Evolutionary conservation across 2,888 invertebrate genomes (phyloP).

Genomic region (Heteromyza rotundicornis): DNA sequence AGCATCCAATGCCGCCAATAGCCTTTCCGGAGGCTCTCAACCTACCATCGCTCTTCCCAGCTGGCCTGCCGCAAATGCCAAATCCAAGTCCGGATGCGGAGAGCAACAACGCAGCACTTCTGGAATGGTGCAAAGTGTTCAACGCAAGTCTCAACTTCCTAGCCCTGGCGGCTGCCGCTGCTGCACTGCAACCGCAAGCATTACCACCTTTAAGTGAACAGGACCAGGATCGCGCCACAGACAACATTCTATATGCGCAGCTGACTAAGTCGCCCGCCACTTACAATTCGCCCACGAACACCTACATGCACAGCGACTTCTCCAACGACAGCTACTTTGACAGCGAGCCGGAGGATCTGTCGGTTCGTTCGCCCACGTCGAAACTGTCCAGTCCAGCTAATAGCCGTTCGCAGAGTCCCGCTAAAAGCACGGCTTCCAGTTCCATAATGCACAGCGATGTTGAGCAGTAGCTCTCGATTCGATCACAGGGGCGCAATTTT

Average conservation of each 20-base stretch:
- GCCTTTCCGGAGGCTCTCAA: slow-evolving; percentile 10
- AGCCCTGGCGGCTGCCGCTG: slow-evolving; percentile 49
- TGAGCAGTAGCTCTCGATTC: slow-evolving; percentile 36
- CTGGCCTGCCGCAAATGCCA: slow-evolving; percentile 21
- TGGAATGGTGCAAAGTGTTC: slow-evolving; percentile 78
- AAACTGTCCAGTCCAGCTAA: slow-evolving; percentile 42
- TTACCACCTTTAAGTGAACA: background rate
- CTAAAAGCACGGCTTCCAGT: slow-evolving; percentile 40
- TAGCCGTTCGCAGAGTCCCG: slow-evolving; percentile 49
- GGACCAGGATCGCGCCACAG: no score
- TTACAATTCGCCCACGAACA: slow-evolving; percentile 25
- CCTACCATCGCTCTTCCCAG: slow-evolving; percentile 20
- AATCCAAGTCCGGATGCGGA: slow-evolving; percentile 35
- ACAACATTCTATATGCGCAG: slow-evolving; percentile 70
- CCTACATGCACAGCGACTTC: slow-evolving; percentile 43
- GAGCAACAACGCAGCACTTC: slow-evolving; percentile 64
- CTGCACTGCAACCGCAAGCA: slow-evolving; percentile 40
- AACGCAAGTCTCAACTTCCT: slow-evolving; percentile 62
- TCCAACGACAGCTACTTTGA: slow-evolving; percentile 52
- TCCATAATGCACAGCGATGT: slow-evolving; percentile 40
- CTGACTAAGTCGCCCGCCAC: slow-evolving; percentile 64
- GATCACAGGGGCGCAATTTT: slow-evolving; percentile 25
- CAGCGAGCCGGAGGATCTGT: slow-evolving; percentile 60
- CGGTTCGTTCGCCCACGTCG: slow-evolving; percentile 48
- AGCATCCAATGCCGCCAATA: slow-evolving; percentile 11